These are phyloP conservation scores for Brachirus orientalis DNA, from an alignment of 2,113 vertebrate genomes.

Conservation along the genomic window DNA sequence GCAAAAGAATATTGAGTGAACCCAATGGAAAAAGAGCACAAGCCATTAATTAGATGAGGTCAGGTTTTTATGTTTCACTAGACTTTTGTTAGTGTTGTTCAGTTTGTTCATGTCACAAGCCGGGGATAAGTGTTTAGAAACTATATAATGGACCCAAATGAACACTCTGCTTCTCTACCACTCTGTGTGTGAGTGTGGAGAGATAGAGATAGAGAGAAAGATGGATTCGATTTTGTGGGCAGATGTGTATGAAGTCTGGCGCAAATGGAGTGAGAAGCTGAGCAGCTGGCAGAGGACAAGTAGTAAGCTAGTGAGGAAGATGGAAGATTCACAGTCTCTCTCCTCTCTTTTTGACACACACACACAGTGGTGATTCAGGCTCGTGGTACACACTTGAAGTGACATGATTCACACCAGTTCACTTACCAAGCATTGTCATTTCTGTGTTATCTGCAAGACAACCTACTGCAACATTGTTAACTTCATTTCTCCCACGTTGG, in stretches of 20 bases:
- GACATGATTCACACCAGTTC: slow-evolving; percentile 69
- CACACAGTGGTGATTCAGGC: slow-evolving; percentile 42
- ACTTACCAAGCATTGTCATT: slow-evolving; percentile 59
- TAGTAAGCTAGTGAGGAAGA: slow-evolving; percentile 60
- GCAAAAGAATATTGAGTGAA: slow-evolving; percentile 17
- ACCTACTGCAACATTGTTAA: slow-evolving; percentile 50
- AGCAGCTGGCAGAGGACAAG: slow-evolving; percentile 78
- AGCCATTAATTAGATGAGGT: slow-evolving; percentile 53
- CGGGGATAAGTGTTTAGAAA: slow-evolving; percentile 38
- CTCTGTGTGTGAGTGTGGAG: slow-evolving; percentile 1
- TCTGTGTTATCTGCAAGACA: slow-evolving; percentile 63
- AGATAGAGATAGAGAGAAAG: slow-evolving; percentile 17
- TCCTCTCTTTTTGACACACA: neutral
- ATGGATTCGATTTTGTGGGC: slow-evolving; percentile 59
- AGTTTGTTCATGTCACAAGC: slow-evolving; percentile 43
- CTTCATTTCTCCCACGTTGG: slow-evolving; percentile 62
- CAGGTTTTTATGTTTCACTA: neutral
- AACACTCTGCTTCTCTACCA: slow-evolving; percentile 33
- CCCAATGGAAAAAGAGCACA: slow-evolving; percentile 37
- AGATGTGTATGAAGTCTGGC: slow-evolving; percentile 82
- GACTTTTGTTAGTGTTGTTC: slow-evolving; percentile 56
- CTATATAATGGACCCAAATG: slow-evolving; percentile 19
- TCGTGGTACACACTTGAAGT: slow-evolving; percentile 25
- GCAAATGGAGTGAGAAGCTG: slow-evolving; percentile 81
- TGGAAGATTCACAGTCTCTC: slow-evolving; percentile 21